These are phyloP conservation scores for Sipunculus nudus DNA, from an alignment of 2,888 invertebrate genomes.

Conservation along the genomic window DNA sequence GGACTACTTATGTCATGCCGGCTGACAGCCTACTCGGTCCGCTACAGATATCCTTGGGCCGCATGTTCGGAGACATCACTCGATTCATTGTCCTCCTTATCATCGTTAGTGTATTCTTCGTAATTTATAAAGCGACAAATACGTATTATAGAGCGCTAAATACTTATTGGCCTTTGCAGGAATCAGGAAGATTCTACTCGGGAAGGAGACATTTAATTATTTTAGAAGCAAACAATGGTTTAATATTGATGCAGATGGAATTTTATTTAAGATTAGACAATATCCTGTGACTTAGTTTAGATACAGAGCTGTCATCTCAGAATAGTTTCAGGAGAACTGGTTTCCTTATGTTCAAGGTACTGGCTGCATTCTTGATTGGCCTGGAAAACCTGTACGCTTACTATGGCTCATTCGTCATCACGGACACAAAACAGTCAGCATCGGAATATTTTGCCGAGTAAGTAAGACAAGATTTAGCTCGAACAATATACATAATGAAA, in stretches of 20 bases:
- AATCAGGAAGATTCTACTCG: too few relatives aligned
- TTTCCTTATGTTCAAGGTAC: conserved; percentile 36
- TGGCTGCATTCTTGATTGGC: conserved; percentile 45
- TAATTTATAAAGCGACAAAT: too few relatives aligned
- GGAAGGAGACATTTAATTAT: too few relatives aligned
- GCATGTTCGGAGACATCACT: conserved; percentile 40
- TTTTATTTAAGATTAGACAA: too few relatives aligned
- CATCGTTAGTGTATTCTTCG: conserved; percentile 34
- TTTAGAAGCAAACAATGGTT: too few relatives aligned
- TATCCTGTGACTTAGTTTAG: too few relatives aligned
- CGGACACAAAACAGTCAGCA: conserved; percentile 5
- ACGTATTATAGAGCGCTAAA: too few relatives aligned
- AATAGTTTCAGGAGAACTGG: too few relatives aligned
- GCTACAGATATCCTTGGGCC: conserved; percentile 42
- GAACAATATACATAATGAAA: background rate
- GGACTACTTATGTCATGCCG: conserved; percentile 46
- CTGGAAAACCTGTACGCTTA: conserved; percentile 43
- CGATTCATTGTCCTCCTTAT: conserved; percentile 43
- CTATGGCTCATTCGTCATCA: conserved; percentile 28
- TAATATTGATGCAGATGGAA: too few relatives aligned
- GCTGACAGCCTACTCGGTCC: conserved; percentile 43
- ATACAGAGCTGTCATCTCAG: too few relatives aligned
- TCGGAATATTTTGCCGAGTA: conserved; percentile 21
- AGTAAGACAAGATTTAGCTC: background rate
- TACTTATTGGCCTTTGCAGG: too few relatives aligned